phyloP scores from a whole-genome alignment of 2,113 vertebrate genomes.

The Baryphthengus martii region DNA sequence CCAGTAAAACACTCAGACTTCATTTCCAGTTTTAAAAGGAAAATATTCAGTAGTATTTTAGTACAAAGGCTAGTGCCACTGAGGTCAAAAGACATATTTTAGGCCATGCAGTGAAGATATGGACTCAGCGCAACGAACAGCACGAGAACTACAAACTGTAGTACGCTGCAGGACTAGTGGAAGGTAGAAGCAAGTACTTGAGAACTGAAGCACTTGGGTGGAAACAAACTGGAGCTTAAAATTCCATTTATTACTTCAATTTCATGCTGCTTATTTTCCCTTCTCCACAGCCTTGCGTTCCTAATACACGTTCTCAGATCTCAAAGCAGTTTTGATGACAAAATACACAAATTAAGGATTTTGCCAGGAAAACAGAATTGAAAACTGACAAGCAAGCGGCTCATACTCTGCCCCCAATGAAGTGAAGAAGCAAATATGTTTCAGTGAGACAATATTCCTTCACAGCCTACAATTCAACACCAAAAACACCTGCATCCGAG shows the following conservation, averaged over 20 bases:
- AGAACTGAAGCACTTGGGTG: neutral
- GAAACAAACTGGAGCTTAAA: neutral
- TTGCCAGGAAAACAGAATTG: neutral
- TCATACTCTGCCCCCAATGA: neutral
- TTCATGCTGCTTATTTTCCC: neutral
- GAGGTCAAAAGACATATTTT: rapidly evolving
- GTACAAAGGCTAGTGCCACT: neutral
- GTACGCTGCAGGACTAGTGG: rapidly evolving
- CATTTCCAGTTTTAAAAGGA: neutral
- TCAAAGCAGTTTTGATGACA: neutral
- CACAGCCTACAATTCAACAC: neutral
- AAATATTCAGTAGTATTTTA: neutral
- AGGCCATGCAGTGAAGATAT: rapidly evolving
- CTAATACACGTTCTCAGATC: neutral
- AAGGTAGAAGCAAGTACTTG: neutral
- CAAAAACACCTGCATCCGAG: neutral
- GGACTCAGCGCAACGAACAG: rapidly evolving
- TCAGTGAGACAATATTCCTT: neutral
- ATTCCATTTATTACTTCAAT: neutral
- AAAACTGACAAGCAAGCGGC: neutral
- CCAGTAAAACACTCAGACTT: rapidly evolving
- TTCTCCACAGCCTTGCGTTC: neutral
- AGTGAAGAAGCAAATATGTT: neutral
- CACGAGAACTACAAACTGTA: neutral
- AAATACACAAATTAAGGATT: neutral